Evolutionary conservation across 1,140 invertebrate species (phyloP).

Genomic region (Anastrepha obliqua): DNA sequence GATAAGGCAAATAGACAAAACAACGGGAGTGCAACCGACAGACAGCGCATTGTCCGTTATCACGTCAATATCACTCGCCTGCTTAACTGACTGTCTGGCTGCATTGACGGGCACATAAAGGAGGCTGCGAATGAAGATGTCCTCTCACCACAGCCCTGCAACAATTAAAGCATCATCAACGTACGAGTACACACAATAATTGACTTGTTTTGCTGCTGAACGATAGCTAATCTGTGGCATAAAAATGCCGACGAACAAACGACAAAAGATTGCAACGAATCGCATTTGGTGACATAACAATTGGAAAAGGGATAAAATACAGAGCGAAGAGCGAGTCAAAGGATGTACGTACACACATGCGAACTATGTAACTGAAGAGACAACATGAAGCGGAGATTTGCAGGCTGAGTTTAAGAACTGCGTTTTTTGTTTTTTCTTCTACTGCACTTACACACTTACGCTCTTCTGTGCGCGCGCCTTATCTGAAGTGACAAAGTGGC

Average conservation of each 20-base stretch:
- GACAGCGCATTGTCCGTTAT: slow-evolving; percentile 28
- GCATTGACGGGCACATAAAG: not conserved
- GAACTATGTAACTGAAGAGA: not conserved
- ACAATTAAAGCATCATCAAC: slow-evolving; percentile 49
- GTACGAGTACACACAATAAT: slow-evolving; percentile 20
- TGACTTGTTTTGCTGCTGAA: slow-evolving; percentile 46
- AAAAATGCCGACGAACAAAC: not conserved
- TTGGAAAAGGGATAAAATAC: slow-evolving; percentile 1
- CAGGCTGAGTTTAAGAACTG: not conserved
- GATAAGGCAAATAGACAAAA: slow-evolving; percentile 50
- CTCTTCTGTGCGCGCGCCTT: not conserved
- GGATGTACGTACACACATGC: not conserved
- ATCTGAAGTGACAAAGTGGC: slow-evolving; percentile 2
- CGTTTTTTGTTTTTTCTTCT: not conserved
- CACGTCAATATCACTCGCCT: slow-evolving; percentile 21
- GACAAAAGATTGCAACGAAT: not conserved
- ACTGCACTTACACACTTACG: not conserved
- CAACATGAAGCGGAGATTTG: not conserved
- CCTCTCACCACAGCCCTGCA: not conserved
- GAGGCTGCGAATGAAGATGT: not conserved
- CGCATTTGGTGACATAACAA: slow-evolving; percentile 43
- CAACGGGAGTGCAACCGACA: slow-evolving; percentile 38
- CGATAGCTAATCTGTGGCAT: slow-evolving; percentile 35
- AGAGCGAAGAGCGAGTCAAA: not conserved
- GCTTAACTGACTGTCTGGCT: not conserved